A percentile compares a stretch with the other conserved stretches of the same genome.
These are phyloP conservation scores for Hippopotamyrus pictus DNA, from an alignment of 2,797 vertebrate genomes.

Conservation along the genomic window DNA sequence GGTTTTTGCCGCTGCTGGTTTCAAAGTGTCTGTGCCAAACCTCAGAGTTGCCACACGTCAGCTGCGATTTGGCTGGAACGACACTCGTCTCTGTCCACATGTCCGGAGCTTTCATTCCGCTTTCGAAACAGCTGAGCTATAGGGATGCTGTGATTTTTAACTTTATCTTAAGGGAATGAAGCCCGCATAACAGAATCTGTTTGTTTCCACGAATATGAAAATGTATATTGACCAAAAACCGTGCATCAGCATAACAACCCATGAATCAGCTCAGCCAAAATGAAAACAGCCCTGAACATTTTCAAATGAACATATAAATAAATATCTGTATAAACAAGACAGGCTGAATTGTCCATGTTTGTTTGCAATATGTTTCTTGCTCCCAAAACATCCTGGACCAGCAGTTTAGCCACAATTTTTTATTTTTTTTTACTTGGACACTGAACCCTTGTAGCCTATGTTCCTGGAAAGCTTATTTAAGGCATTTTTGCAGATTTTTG, in stretches of 20 bases:
- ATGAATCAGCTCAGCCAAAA: not conserved
- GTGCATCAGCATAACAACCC: not conserved
- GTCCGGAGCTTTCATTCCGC: not conserved
- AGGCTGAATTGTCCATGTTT: not conserved
- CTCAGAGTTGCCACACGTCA: not conserved
- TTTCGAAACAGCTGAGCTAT: not conserved
- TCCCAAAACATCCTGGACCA: slow-evolving; percentile 4
- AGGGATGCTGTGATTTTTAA: not conserved
- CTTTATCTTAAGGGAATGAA: not conserved
- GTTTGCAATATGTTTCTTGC: not conserved
- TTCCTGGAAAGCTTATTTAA: not conserved
- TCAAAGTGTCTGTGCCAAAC: not conserved
- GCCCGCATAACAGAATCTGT: not conserved
- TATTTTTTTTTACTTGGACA: not conserved
- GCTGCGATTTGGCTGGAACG: not conserved
- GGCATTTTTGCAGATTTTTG: slow-evolving; percentile 9
- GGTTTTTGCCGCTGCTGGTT: not conserved
- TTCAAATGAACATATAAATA: slow-evolving; percentile 3
- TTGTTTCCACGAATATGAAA: not conserved
- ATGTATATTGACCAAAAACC: not conserved
- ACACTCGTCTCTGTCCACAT: not conserved
- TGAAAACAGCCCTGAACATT: not conserved
- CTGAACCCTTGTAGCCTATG: not conserved
- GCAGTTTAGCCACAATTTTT: not conserved
- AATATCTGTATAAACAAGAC: not conserved